Evolutionary conservation across 2,797 vertebrate genomes (phyloP).

Genomic region (Capromys pilorides): DNA sequence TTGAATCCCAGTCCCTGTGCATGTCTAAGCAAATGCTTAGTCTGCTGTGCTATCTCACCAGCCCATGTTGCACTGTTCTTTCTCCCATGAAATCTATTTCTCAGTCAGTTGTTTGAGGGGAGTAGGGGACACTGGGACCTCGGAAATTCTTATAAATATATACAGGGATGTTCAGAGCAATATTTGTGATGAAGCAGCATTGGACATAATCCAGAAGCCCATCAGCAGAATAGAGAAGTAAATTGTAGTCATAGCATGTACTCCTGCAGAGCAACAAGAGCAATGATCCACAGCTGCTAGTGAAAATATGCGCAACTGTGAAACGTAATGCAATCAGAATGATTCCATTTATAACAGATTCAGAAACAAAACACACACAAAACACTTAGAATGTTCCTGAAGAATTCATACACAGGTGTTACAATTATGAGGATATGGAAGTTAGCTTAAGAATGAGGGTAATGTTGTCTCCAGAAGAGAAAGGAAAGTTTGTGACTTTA

Average conservation of each 20-base stretch:
- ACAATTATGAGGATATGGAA: constrained; percentile 11
- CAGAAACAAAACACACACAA: constrained; percentile 1
- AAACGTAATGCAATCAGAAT: background rate
- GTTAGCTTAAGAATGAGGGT: background rate
- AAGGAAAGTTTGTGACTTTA: background rate
- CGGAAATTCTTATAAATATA: background rate
- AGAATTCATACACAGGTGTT: background rate
- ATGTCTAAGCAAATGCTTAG: too few relatives aligned
- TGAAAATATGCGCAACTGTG: background rate
- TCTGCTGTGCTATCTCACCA: too few relatives aligned
- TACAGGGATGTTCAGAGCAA: background rate
- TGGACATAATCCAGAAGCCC: background rate
- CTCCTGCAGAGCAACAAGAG: background rate
- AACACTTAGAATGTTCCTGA: background rate
- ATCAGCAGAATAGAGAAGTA: background rate
- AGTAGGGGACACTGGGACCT: background rate
- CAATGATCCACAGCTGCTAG: background rate
- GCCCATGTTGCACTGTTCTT: background rate
- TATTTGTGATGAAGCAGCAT: background rate
- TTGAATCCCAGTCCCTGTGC: too few relatives aligned
- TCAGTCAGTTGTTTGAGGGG: background rate
- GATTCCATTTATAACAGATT: background rate
- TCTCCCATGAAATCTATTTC: background rate
- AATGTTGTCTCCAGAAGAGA: background rate
- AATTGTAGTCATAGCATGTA: background rate